Evolutionary conservation across 2,888 invertebrate species (phyloP).

Genomic region (Bugula neritina): DNA sequence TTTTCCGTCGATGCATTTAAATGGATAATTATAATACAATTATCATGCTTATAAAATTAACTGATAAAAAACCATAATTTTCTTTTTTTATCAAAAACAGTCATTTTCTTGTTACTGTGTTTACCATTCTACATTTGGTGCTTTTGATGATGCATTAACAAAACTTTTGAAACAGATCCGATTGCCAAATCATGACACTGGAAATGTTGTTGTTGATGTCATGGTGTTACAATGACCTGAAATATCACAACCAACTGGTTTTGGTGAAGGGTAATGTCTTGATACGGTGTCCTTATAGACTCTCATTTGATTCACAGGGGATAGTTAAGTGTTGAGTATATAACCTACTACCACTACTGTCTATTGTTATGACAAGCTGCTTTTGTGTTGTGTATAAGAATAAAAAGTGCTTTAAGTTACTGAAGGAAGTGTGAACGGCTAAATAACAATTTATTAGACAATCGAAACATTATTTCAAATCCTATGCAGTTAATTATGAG

Average conservation of each 20-base stretch:
- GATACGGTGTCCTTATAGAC: too few relatives aligned
- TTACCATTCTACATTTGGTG: too few relatives aligned
- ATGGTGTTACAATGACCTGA: neutral
- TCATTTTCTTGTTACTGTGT: too few relatives aligned
- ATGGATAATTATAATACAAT: too few relatives aligned
- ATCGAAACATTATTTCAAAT: slow-evolving; percentile 7
- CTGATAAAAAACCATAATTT: too few relatives aligned
- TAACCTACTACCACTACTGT: too few relatives aligned
- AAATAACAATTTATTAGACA: neutral
- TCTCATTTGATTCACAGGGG: too few relatives aligned
- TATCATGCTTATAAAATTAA: too few relatives aligned
- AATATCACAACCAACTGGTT: neutral
- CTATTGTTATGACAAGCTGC: neutral
- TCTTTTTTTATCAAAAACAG: too few relatives aligned
- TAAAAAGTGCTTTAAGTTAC: neutral
- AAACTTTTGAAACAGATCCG: neutral
- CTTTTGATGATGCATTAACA: neutral
- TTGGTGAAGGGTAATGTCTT: too few relatives aligned
- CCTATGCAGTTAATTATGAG: slow-evolving; percentile 4
- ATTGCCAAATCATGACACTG: neutral
- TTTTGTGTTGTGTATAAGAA: neutral
- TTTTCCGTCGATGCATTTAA: too few relatives aligned
- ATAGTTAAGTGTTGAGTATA: too few relatives aligned
- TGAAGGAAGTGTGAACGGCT: slow-evolving; percentile 11
- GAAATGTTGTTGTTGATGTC: neutral